These are phyloP conservation scores for Drosophila fuyamai DNA, from an alignment of 1,140 invertebrate genomes.

Conservation along the genomic window DNA sequence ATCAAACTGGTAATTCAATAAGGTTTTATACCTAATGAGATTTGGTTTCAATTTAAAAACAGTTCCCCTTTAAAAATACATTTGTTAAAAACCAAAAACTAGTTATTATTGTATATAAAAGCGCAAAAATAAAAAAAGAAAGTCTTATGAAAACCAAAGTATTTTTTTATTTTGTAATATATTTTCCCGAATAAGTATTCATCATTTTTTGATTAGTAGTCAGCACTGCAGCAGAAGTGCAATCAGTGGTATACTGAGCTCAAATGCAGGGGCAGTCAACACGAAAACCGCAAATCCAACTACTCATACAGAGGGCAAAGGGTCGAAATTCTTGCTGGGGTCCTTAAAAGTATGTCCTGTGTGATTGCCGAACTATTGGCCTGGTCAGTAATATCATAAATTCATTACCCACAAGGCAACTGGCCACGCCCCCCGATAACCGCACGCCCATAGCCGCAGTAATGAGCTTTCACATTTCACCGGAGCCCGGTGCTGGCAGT, in stretches of 20 bases:
- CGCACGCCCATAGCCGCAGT: constrained; percentile 12
- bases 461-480: constrained; percentile 54
- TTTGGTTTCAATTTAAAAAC: too few relatives aligned
- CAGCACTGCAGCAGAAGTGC: neutral
- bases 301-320: constrained; percentile 3
- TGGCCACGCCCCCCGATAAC: neutral
- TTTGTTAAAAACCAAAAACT: too few relatives aligned
- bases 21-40: too few relatives aligned
- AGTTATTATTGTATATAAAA: too few relatives aligned
- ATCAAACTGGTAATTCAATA: too few relatives aligned
- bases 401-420: constrained; percentile 35
- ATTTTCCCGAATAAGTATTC: too few relatives aligned
- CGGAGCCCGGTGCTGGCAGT: neutral
- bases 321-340: neutral
- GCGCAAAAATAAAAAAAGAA: too few relatives aligned
- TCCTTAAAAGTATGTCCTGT: constrained; percentile 9
- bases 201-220: neutral
- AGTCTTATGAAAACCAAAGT: too few relatives aligned
- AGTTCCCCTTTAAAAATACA: too few relatives aligned
- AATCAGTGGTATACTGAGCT: constrained; percentile 21
- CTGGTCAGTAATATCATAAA: constrained; percentile 29
- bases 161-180: too few relatives aligned
- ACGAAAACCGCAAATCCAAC: constrained; percentile 53
- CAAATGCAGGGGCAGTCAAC: constrained; percentile 2
- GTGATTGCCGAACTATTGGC: constrained; percentile 36